Base-by-base conservation (phyloP, 2,797 vertebrate genomes). In the Eutrigla gurnardus region DNA sequence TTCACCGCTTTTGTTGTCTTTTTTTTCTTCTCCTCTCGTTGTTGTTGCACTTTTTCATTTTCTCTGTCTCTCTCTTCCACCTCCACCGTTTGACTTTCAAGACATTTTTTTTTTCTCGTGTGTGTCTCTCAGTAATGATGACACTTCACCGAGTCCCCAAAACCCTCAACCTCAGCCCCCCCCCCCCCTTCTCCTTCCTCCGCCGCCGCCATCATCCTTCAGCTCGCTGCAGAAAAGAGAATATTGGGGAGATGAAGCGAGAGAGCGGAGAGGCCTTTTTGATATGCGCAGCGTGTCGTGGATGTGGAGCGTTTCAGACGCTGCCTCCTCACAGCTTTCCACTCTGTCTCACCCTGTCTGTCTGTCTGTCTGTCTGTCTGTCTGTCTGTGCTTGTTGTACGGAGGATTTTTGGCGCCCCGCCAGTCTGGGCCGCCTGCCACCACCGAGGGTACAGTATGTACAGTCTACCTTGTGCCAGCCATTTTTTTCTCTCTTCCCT, bases 391-490 rank as follows among this genome's bases (percentile, higher is more conserved):
- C 95, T 96, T 96, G 96, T 97, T 93, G 91, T 95, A 95, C 92
- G 93, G 94, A 95, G 90, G 90, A 53, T 73, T 88, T 97, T 88
- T 97, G 98, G 97, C 96, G 1, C 65, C 0, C n/a, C 0, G 92
- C 97, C 97, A 94, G 78, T 85, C 95, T 96, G 97, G 95, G 96
- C 97, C n/a, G 73, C 33, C 76, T 86, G 96, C 96, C 97, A 97
- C 94, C 76, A 75, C 92, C 92, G 93, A 94, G 96, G 96, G 97
- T 98, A 98, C 97, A 98, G 97, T 99, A 98, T 96, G 97, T 98
- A 99, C 97, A 98, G 97, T 98, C 93, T 94, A 90, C 85, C 82
- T 92, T 40, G 92, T 94, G 96, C 97, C 97, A 97, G 96, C 91
- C 94, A 93, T 95, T 95, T 92, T 82, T 93, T 91, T 91, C 86